Base-by-base conservation (phyloP, 2,888 invertebrate genomes). In the Lasius fuliginosus region DNA sequence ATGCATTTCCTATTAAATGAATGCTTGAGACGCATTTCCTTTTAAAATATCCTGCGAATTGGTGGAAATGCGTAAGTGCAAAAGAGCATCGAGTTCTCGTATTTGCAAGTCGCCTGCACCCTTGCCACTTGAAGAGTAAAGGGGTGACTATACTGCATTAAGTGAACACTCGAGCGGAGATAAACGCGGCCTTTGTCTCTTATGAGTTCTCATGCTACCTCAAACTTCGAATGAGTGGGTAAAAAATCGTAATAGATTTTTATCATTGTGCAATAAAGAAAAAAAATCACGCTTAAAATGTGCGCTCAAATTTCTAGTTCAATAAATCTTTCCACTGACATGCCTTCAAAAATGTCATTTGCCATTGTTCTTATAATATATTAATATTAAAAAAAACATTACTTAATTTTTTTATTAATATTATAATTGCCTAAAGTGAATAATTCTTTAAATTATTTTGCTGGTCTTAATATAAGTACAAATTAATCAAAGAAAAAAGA, bases 141-240 rank as follows among this genome's bases (percentile, higher is more conserved):
- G 83, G 89, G 87, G 84, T 84, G 85, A 83, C 87, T 85, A 81
- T 83, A 84, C 82, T 85, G 82, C 89, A 84, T 89, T 90, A 89
- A 90, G 83, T 74, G 89, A 89, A 88, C 81, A 88, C 90, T 90
- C 71, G 18, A 85, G 83, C 82, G 71, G 74, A 65, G 83, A 88
- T 90, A 89, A 90, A 85, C 89, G 90, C 87, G 85, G 84, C 86
- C 88, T 90, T 90, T 89, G 90, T 89, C 88, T 89, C 81, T 85
- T 60, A 82, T 46, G 33, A 53, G 74, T 88, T 73, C 86, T 90
- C 73, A 53, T 62, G 65, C 62, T 76, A 83, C 64, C 89, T 85
- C 77, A 77, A 84, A 89, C 33, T 86, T 90, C 36, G 79, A 79
- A 58, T 82, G 53, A 89, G 40, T 18, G 30, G 30, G 79, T 40